Conservation (phyloP, 1,140 invertebrate species). For the Rhynchophorus ferrugineus region DNA sequence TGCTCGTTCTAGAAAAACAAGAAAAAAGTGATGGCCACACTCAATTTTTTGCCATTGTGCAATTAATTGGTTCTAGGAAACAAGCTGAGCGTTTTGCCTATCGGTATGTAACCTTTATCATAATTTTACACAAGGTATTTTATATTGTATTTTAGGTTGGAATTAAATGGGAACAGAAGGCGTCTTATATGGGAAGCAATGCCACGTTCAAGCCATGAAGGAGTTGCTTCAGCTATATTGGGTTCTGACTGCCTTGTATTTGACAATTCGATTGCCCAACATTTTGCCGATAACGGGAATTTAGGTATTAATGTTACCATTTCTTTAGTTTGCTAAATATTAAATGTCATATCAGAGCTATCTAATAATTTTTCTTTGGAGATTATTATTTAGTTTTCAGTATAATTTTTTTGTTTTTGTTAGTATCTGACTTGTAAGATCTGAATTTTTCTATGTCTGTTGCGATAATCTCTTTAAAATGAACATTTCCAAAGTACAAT, state of each 20-base stretch:
- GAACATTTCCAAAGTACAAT: slow-evolving; percentile 7
- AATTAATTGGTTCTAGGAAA: slow-evolving; percentile 96
- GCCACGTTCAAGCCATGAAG: slow-evolving; percentile 96
- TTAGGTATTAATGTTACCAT: slow-evolving; percentile 99
- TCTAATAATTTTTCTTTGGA: neutral
- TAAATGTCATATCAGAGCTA: neutral
- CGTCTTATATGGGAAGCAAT: slow-evolving; percentile 98
- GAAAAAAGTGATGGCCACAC: slow-evolving; percentile 97
- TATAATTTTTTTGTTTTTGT: slow-evolving; percentile 3
- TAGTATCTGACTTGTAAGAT: slow-evolving; percentile 6
- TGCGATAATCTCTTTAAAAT: slow-evolving; percentile 4
- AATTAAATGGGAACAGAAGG: slow-evolving; percentile 89
- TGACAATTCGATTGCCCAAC: slow-evolving; percentile 94
- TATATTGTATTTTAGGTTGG: slow-evolving; percentile 55
- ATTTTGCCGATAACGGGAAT: slow-evolving; percentile 99
- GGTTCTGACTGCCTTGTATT: slow-evolving; percentile 99
- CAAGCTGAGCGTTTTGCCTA: slow-evolving; percentile 99
- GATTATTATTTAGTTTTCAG: neutral
- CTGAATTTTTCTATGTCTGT: neutral
- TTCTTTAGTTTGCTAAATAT: slow-evolving; percentile 62
- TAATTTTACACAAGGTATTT: neutral
- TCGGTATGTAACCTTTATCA: slow-evolving; percentile 48
- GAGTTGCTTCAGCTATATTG: slow-evolving; percentile 95
- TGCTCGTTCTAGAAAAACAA: slow-evolving; percentile 99
- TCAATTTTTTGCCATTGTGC: slow-evolving; percentile 99